Evolutionary conservation across 2,888 invertebrate species (phyloP).

Genomic region (Kuschelorhynchus macadamiae): DNA sequence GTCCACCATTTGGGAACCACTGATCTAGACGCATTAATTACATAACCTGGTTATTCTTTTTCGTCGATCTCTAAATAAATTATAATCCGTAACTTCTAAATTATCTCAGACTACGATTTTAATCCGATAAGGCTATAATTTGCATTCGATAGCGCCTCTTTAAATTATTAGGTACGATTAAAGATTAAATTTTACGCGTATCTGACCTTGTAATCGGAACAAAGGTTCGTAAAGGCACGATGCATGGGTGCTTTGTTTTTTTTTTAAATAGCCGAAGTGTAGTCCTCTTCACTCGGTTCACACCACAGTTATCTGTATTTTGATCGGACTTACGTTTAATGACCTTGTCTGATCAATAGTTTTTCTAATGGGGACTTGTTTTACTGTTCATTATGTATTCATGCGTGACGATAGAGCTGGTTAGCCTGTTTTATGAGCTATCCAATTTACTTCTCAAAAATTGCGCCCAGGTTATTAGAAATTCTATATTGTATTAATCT

Average conservation of each 20-base stretch:
- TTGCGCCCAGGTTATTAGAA: too few relatives aligned
- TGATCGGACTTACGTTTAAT: conserved; percentile 24
- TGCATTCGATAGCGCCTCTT: conserved; percentile 21
- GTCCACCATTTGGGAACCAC: too few relatives aligned
- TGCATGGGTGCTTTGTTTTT: conserved; percentile 1
- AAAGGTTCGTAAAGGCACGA: conserved; percentile 13
- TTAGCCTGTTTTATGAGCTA: neutral
- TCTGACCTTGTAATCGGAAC: conserved; percentile 34
- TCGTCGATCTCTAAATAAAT: too few relatives aligned
- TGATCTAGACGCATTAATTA: too few relatives aligned
- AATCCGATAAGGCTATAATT: conserved; percentile 11
- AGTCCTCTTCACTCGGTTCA: conserved; percentile 9
- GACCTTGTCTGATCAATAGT: conserved; percentile 27
- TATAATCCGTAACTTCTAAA: too few relatives aligned
- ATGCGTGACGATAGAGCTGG: conserved; percentile 5
- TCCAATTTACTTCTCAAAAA: neutral
- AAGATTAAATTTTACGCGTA: conserved; percentile 22
- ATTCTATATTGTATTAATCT: too few relatives aligned
- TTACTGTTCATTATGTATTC: conserved; percentile 11
- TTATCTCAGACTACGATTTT: too few relatives aligned
- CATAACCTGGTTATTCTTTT: too few relatives aligned
- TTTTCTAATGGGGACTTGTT: conserved; percentile 13
- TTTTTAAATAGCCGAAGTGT: neutral
- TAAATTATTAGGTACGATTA: conserved; percentile 14
- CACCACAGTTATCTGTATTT: conserved; percentile 29